Evolutionary conservation across 2,888 invertebrate species (phyloP).

Genomic region (Platycheirus rosarum): DNA sequence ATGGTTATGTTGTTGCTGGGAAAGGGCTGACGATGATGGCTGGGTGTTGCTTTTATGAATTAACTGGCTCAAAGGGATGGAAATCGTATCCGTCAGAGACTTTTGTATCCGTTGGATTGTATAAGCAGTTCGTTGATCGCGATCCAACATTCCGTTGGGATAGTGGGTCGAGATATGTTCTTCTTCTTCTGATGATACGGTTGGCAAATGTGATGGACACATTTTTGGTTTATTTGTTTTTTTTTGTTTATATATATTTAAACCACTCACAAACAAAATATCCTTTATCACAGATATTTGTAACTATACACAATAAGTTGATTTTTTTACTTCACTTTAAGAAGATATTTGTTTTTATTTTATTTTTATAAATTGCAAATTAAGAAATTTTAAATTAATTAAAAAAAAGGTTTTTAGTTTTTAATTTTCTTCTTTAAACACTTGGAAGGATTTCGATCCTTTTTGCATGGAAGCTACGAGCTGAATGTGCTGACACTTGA

Average conservation of each 20-base stretch:
- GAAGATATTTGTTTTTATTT: background rate
- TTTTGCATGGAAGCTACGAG: constrained; percentile 17
- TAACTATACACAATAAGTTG: background rate
- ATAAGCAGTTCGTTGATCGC: constrained; percentile 58
- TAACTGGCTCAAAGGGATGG: background rate
- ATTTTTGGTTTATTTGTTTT: no score
- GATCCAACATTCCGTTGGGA: constrained; percentile 69
- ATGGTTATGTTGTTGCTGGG: background rate
- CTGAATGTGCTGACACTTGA: constrained; percentile 5
- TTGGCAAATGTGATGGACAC: constrained; percentile 62
- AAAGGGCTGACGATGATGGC: background rate
- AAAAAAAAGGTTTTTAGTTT: background rate
- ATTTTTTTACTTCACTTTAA: background rate
- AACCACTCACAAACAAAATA: constrained; percentile 11
- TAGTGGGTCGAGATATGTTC: constrained; percentile 17
- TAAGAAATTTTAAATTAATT: background rate
- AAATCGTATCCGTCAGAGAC: background rate
- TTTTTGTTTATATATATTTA: constrained; percentile 27
- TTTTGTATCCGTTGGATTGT: constrained; percentile 37
- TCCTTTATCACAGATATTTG: constrained; percentile 1
- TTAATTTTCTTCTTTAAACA: constrained; percentile 1
- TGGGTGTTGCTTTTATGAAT: constrained; percentile 4
- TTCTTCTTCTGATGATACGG: background rate
- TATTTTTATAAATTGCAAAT: background rate
- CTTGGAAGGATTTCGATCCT: constrained; percentile 13